A percentile compares a stretch with the other conserved stretches of the same genome.
phyloP scores from a whole-genome alignment of 2,797 vertebrate genomes.

The Platyrinchus mystaceus region DNA sequence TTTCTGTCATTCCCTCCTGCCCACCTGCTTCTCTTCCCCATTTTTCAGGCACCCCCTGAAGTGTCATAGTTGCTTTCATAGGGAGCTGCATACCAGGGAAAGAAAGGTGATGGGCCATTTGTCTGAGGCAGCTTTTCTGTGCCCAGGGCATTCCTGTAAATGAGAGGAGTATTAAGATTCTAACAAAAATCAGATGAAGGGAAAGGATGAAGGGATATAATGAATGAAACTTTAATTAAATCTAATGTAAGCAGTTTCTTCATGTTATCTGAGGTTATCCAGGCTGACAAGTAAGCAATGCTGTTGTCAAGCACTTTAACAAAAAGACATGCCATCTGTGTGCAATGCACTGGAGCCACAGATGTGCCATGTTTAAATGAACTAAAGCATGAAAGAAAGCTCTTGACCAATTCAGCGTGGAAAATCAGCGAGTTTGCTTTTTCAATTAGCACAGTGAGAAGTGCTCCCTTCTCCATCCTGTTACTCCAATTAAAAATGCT shows the following conservation, averaged over 20 bases:
- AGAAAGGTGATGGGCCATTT: conserved; percentile 14
- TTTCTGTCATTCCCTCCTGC: background rate
- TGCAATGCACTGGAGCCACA: background rate
- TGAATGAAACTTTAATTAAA: conserved; percentile 59
- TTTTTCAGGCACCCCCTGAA: background rate
- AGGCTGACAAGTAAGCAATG: conserved; percentile 58
- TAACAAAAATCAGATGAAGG: conserved; percentile 42
- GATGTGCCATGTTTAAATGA: background rate
- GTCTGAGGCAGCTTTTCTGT: background rate
- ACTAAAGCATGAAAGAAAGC: background rate
- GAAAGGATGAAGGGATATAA: conserved; percentile 27
- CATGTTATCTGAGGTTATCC: background rate
- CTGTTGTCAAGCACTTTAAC: conserved; percentile 39
- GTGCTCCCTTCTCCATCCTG: background rate
- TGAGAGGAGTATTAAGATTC: conserved; percentile 21
- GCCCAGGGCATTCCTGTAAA: conserved; percentile 13
- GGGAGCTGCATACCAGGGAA: background rate
- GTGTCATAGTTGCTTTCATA: background rate
- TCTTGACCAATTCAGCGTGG: background rate
- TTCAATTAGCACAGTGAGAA: background rate
- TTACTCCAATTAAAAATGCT: background rate
- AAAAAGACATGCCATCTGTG: conserved; percentile 38
- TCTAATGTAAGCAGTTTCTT: conserved; percentile 40
- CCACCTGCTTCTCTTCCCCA: background rate
- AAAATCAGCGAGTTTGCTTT: background rate